These are phyloP conservation scores for Plagodis dolabraria DNA, from an alignment of 2,888 invertebrate genomes.

Conservation along the genomic window DNA sequence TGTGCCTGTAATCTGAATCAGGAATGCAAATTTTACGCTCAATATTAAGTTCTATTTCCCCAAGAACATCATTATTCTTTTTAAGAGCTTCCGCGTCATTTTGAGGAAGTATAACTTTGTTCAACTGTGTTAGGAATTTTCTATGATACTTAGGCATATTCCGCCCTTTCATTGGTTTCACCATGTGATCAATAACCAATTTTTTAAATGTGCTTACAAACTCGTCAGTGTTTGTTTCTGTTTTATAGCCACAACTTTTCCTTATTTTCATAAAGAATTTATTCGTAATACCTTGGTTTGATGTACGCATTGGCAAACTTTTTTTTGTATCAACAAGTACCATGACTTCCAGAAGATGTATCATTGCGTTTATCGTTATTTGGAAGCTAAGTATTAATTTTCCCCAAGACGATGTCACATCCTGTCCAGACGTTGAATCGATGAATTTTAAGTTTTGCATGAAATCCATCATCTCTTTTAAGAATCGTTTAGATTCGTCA, in stretches of 20 bases:
- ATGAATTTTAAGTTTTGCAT: neutral
- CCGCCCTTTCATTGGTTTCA: slow-evolving; percentile 3
- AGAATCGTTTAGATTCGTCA: neutral
- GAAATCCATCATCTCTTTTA: slow-evolving; percentile 4
- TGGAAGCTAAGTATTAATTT: slow-evolving; percentile 7
- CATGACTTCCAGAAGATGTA: slow-evolving; percentile 1
- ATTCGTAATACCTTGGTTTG: slow-evolving; percentile 8
- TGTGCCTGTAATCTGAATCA: slow-evolving; percentile 3
- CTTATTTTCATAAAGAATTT: slow-evolving; percentile 11
- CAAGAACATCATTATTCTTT: neutral
- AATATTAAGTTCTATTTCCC: neutral
- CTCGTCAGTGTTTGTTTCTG: slow-evolving; percentile 6
- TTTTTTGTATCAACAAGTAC: neutral
- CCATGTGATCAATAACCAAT: neutral
- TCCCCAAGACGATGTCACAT: neutral
- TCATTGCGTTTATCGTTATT: slow-evolving; percentile 5
- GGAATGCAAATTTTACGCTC: neutral
- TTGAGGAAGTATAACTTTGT: neutral
- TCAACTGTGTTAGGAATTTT: neutral
- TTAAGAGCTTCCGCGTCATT: neutral
- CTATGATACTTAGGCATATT: neutral
- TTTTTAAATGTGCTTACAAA: slow-evolving; percentile 10
- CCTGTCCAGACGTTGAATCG: neutral
- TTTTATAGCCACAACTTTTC: neutral
- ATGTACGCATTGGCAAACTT: neutral